Conservation (phyloP, 2,797 vertebrate genomes). For the Octomys mimax region DNA sequence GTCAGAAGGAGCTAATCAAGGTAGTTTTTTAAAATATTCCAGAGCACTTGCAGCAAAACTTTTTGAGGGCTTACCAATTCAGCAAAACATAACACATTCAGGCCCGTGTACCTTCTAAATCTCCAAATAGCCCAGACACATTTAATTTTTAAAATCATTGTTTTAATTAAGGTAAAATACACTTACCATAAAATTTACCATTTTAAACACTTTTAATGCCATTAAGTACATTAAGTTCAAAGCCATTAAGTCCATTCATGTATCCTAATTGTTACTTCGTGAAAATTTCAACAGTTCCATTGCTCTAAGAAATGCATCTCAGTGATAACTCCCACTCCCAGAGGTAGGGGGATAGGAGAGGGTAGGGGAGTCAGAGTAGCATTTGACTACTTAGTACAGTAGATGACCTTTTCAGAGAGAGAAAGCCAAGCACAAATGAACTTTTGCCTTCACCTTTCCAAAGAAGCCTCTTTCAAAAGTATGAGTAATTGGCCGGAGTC, state of each 20-base stretch:
- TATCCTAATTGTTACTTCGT: not conserved
- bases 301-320: not conserved
- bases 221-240: constrained; percentile 31
- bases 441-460: constrained; percentile 4
- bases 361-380: not conserved
- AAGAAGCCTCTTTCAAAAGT: not conserved
- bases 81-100: constrained; percentile 57
- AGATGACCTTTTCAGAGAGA: not conserved
- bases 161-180: constrained; percentile 35
- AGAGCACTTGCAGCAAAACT: constrained; percentile 50
- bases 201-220: not conserved
- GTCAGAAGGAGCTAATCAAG: not conserved
- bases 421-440: not conserved
- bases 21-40: constrained; percentile 59
- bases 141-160: not conserved
- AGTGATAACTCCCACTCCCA: not conserved
- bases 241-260: not conserved
- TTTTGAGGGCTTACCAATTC: constrained; percentile 70
- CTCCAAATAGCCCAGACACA: not conserved
- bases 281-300: not conserved
- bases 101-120: not conserved
- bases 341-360: not conserved
- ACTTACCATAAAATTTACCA: constrained; percentile 21
- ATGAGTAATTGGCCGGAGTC: not conserved
- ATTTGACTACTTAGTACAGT: not conserved